These are phyloP conservation scores for Heteromyza rotundicornis DNA, from an alignment of 2,888 invertebrate genomes.

Conservation along the genomic window DNA sequence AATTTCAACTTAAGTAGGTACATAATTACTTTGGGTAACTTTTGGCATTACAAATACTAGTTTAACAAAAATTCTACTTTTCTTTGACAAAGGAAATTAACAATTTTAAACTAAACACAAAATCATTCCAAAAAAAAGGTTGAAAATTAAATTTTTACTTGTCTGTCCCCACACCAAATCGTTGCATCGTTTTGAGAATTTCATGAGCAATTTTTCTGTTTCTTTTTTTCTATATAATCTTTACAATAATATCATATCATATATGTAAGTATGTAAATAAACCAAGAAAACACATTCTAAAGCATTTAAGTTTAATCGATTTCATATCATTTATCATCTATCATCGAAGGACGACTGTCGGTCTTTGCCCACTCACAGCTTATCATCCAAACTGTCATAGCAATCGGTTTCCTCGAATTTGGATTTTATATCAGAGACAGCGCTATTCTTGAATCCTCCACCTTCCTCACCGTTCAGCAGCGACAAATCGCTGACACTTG, in stretches of 20 bases:
- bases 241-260: background rate
- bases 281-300: background rate
- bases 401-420: slow-evolving; percentile 41
- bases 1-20: slow-evolving; percentile 6
- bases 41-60: slow-evolving; percentile 10
- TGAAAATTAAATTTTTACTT: too few relatives aligned
- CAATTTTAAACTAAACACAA: too few relatives aligned
- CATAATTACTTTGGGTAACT: slow-evolving; percentile 5
- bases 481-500: slow-evolving; percentile 27
- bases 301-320: background rate
- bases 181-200: slow-evolving; percentile 34
- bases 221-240: background rate
- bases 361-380: slow-evolving; percentile 38
- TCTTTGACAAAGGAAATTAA: too few relatives aligned
- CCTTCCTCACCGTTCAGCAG: slow-evolving; percentile 26
- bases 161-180: slow-evolving; percentile 29
- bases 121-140: too few relatives aligned
- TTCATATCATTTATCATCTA: background rate
- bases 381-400: slow-evolving; percentile 58
- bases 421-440: slow-evolving; percentile 16
- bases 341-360: too few relatives aligned
- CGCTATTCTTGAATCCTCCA: too few relatives aligned
- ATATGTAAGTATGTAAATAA: too few relatives aligned
- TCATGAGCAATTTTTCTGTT: background rate
- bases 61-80: too few relatives aligned